Percentiles rank a stretch among this genome's conserved stretches.
Evolutionary conservation across 2,888 invertebrate genomes (phyloP).

Genomic region (Perizoma flavofasciatum): DNA sequence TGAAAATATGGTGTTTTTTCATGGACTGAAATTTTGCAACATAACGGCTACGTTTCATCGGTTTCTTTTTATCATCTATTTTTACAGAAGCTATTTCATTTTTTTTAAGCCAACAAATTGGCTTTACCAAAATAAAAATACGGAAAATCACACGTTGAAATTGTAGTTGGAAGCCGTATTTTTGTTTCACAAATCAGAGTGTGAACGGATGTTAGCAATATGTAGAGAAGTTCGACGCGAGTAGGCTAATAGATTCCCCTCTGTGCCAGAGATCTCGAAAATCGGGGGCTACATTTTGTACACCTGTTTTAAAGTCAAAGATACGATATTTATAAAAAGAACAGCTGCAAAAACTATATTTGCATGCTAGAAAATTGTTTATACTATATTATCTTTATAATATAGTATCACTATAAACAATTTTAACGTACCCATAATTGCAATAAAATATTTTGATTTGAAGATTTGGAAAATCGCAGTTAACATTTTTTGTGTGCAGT

Average conservation of each 20-base stretch:
- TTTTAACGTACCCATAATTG: no score
- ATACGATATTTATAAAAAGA: slow-evolving; percentile 8
- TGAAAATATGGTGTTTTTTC: no score
- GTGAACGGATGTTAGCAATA: slow-evolving; percentile 25
- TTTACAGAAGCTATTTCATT: neutral
- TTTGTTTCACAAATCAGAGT: slow-evolving; percentile 25
- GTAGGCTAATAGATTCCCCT: slow-evolving; percentile 44
- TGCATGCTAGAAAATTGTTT: slow-evolving; percentile 42
- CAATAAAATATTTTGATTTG: no score
- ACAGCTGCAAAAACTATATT: no score
- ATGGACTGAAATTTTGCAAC: no score
- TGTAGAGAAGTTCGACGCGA: slow-evolving; percentile 27
- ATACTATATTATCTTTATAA: no score
- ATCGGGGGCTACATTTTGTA: neutral
- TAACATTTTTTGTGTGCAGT: no score
- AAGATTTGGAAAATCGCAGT: no score
- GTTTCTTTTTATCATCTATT: no score
- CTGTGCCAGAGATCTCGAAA: slow-evolving; percentile 9
- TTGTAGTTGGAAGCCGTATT: slow-evolving; percentile 15
- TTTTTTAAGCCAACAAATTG: no score
- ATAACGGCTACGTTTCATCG: no score
- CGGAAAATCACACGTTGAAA: slow-evolving; percentile 12
- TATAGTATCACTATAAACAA: no score
- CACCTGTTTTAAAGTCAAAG: slow-evolving; percentile 6
- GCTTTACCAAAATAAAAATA: slow-evolving; percentile 2